Conservation (phyloP, 1,140 invertebrate genomes). For the Diprion similis region DNA sequence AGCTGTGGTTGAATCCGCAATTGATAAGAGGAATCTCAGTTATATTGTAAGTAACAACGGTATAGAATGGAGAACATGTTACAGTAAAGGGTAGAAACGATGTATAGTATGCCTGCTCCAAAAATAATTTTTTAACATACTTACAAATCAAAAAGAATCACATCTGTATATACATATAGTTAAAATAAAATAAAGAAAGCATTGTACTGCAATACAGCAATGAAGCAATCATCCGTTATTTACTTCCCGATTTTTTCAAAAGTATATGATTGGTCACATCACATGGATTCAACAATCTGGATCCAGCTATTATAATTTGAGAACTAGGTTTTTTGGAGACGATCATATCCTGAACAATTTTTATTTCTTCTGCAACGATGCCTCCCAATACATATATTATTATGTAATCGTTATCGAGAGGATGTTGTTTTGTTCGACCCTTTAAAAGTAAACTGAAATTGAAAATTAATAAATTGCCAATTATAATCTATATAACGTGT, state of each 20-base stretch:
- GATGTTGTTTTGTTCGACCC: slow-evolving; percentile 57
- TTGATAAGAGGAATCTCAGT: slow-evolving; percentile 24
- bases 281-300: slow-evolving; percentile 49
- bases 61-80: slow-evolving; percentile 36
- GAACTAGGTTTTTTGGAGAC: slow-evolving; percentile 23
- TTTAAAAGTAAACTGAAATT: slow-evolving; percentile 51
- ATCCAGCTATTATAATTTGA: slow-evolving; percentile 52
- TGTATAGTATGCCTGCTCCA: background rate
- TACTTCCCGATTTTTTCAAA: background rate
- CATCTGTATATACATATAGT: background rate
- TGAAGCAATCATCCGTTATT: too few relatives aligned
- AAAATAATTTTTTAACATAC: background rate
- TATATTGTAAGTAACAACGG: slow-evolving; percentile 37
- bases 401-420: slow-evolving; percentile 65
- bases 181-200: background rate
- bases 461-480: slow-evolving; percentile 22
- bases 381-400: slow-evolving; percentile 68
- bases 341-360: slow-evolving; percentile 45
- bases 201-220: background rate
- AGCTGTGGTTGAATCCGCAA: slow-evolving; percentile 31
- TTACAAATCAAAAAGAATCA: background rate
- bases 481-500: slow-evolving; percentile 10
- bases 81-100: slow-evolving; percentile 7
- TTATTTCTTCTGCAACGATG: slow-evolving; percentile 65
- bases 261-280: slow-evolving; percentile 49